phyloP scores from a whole-genome alignment of 2,888 invertebrate genomes.

The Apoderus coryli region DNA sequence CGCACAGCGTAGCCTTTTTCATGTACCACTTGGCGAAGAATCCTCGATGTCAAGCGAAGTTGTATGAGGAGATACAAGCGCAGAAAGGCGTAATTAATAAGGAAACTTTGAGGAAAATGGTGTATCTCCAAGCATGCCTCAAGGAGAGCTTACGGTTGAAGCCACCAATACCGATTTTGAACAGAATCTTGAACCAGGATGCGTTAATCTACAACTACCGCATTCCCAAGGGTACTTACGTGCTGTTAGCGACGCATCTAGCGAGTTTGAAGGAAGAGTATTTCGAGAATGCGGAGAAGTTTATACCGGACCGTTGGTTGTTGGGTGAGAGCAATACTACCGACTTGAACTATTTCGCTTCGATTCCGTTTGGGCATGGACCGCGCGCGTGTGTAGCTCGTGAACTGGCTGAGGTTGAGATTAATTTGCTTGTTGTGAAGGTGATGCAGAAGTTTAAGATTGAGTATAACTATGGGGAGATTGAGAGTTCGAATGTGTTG shows the following conservation, averaged over 20 bases:
- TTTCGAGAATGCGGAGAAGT: constrained; percentile 46
- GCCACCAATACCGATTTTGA: constrained; percentile 49
- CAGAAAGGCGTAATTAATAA: constrained; percentile 20
- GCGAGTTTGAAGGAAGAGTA: constrained; percentile 46
- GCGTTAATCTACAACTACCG: constrained; percentile 45
- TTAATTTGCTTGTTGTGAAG: constrained; percentile 41
- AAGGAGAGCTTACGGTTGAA: constrained; percentile 48
- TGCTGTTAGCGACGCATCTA: constrained; percentile 50
- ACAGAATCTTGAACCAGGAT: constrained; percentile 42
- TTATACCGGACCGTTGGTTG: constrained; percentile 49
- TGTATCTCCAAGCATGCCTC: constrained; percentile 48
- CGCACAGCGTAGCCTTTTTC: constrained; percentile 45
- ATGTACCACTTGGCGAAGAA: constrained; percentile 53
- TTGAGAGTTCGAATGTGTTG: constrained; percentile 40
- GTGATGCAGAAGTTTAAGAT: constrained; percentile 44
- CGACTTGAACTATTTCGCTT: constrained; percentile 37
- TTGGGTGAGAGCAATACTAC: constrained; percentile 28
- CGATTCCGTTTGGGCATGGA: constrained; percentile 50
- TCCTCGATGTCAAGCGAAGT: constrained; percentile 44
- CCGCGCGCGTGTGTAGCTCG: constrained; percentile 46
- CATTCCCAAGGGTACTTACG: constrained; percentile 39
- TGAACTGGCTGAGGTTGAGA: constrained; percentile 44
- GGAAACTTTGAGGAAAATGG: constrained; percentile 27
- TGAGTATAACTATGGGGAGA: constrained; percentile 53
- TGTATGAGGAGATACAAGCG: constrained; percentile 43